Evolutionary conservation across 2,888 invertebrate genomes (phyloP), one percentile per base, ranked within the genome.

Genomic region (Synanthedon andrenaeformis): DNA sequence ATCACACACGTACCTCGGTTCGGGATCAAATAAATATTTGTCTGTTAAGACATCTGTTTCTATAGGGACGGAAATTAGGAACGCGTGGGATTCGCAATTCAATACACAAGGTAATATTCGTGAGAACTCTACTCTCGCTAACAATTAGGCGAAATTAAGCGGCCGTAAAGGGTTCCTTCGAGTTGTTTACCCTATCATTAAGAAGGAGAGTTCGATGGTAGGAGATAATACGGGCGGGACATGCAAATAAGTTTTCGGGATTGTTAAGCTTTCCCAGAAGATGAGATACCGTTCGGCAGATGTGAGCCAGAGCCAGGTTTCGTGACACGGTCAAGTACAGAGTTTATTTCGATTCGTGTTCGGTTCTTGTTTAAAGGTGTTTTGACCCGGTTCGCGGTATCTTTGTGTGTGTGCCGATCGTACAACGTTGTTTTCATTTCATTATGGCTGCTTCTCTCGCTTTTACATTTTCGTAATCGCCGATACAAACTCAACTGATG

Each of bases 221-320:
- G 58, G 71, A 66, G 78, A 77, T 87, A 86, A 86, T 85, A 71
- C 79, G 59, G 68, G 66, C 76, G 76, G 78, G 78, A 82, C 86
- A 86, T 85, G 87, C 87, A 77, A 86, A 81, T 81, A 67, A 71
- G 75, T 79, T 82, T 85, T 80, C 72, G 77, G 82, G 81, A 78
- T 79, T 69, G 75, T 77, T 76, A 79, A 79, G 79, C 79, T 77
- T 85, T 87, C 86, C 82, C 83, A 82, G 85, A 86, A 87, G 80
- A 79, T 75, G 66, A 78, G 73, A 78, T 87, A 81, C 83, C 82
- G 84, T 85, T 82, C 68, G 72, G 82, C 84, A 86, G 86, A 84
- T 85, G 84, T 70, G 53, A 71, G 71, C 70, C 71, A 69, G 67
- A 71, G 71, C 70, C 71, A 69, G 67, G 66, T 72, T 66, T 73